Base-by-base conservation (phyloP, 1,140 invertebrate species). In the Diorhabda elongata region DNA sequence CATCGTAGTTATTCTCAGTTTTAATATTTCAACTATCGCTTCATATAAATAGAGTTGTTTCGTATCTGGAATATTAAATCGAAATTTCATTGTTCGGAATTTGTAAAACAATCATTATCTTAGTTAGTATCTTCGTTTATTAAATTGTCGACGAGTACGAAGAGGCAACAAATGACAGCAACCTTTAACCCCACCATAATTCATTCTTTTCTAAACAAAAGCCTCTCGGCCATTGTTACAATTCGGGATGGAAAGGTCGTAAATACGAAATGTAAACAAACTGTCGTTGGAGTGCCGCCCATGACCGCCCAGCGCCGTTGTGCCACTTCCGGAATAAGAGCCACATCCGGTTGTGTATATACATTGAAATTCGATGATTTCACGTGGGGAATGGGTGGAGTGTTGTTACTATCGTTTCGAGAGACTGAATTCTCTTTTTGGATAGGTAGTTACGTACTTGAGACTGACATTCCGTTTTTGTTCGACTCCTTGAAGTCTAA, bases 321-420 rank as follows among this genome's bases (percentile, higher is more conserved):
- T 62, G 44, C 44, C 42, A 62, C 61, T 62, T 62, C 61, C 61
- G 61, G 61, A 62, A 62, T 62, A 62, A 62, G 61, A 62, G 61
- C 61, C 61, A 62, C 61, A 62, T 62, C 61, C 61, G 61, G 61
- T 8, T 6, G 44, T n/a, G 42, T 8, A n/a, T 42, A 42, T 26
- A 26, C 26, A 26, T 11, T 62, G 42, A 44, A 62, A 62, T 62
- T 62, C 44, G 44, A 62, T 44, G 44, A 44, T 44, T 44, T 9
- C 61, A 62, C 61, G 44, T 42, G 42, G 61, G 44, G 61, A 62
- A 62, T 62, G 61, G 61, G 61, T 62, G 44, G 61, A 62, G 61
- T 62, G 43, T 62, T 62, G 44, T 62, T 42, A 62, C 61, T 62
- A 11, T 44, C 44, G 47, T 52, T 52, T 52, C 47, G 47, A 52